These are phyloP conservation scores for Epizoanthus illoricatus DNA, from an alignment of 92 coral and sea anemone genomes.

Conservation along the genomic window DNA sequence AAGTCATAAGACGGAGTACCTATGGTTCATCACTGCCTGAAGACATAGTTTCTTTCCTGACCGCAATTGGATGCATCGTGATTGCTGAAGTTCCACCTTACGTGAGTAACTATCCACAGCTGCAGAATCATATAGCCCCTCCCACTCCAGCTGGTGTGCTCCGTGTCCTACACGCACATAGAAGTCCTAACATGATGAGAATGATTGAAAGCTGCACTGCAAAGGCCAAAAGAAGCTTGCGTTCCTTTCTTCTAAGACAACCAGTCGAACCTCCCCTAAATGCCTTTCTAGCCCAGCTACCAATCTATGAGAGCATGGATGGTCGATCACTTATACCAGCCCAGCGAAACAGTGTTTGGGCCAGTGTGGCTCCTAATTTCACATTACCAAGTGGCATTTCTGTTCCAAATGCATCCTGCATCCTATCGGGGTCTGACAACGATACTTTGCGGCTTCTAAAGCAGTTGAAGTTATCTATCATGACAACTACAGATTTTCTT, in stretches of 20 bases:
- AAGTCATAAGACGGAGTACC: conserved; percentile 29
- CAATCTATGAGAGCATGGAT: conserved; percentile 44
- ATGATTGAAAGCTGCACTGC: neutral
- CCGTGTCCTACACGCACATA: neutral
- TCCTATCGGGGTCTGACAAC: conserved; percentile 40
- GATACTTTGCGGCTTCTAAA: conserved; percentile 29
- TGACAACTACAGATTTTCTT: conserved; percentile 22
- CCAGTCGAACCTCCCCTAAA: conserved; percentile 1
- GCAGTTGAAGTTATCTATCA: conserved; percentile 4
- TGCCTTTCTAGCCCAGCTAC: conserved; percentile 26
- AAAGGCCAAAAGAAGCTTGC: conserved; percentile 16
- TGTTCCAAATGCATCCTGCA: conserved; percentile 21
- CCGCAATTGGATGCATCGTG: conserved; percentile 43
- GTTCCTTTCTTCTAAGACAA: conserved; percentile 30
- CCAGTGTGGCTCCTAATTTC: conserved; percentile 25
- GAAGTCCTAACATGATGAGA: neutral
- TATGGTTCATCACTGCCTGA: conserved; percentile 33
- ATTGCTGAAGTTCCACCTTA: conserved; percentile 11
- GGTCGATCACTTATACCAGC: conserved; percentile 20
- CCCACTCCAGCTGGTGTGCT: conserved; percentile 47
- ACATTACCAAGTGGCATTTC: conserved; percentile 34
- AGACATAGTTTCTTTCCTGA: conserved; percentile 31
- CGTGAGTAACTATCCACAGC: conserved; percentile 37
- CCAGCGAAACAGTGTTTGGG: neutral
- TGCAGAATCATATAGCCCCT: conserved; percentile 35